Base-by-base conservation (phyloP, 2,888 invertebrate species). In the Leucoptera coffeella region DNA sequence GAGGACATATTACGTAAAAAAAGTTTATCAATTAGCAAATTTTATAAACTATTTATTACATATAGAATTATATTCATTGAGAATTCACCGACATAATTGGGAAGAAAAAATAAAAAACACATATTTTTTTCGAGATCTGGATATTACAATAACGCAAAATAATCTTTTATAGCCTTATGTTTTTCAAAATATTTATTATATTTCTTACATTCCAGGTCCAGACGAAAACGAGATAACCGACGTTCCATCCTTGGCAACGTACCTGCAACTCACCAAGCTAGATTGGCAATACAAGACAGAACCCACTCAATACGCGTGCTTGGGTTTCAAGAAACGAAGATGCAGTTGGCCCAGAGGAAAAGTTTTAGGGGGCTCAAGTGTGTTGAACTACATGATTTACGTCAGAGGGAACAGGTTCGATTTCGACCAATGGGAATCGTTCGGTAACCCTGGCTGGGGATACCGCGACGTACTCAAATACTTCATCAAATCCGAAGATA, bases 221-320 rank as follows among this genome's bases (percentile, higher is more conserved):
- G 87, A 89, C 40, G 90, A 90, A 51, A 89, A 88, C 55, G 88
- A 90, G 58, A 83, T 89, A 34, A 81, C 85, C 2, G 90, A 90
- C 50, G 89, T 90, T 30, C 90, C 90, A 14, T 88, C 89, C 25
- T 51, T 91, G 41, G 86, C 90, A 0, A 88, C 86, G 1, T 92
- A 90, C 50, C 65, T 92, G 24, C 91, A 92, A 56, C 67, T 90
- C 30, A 85, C 86, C 35, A 83, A 85, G 49, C 55, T 91, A 32
- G 91, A 92, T 57, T 92, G 90, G 90, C 81, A 83, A 38, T 92
- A 90, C 59, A 90, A 89, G 61, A 89, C 87, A 0, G 87, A 90
- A 45, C 85, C 89, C 0, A 86, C 85, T 3, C 77, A 78, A 32
- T 79, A 77, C 41, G 85, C 89, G 1, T 90, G 90, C 38, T 58